Percentiles rank a stretch among this genome's conserved stretches.
These are phyloP conservation scores for Sphaerophoria taeniata DNA, from an alignment of 2,888 invertebrate species.

Conservation along the genomic window DNA sequence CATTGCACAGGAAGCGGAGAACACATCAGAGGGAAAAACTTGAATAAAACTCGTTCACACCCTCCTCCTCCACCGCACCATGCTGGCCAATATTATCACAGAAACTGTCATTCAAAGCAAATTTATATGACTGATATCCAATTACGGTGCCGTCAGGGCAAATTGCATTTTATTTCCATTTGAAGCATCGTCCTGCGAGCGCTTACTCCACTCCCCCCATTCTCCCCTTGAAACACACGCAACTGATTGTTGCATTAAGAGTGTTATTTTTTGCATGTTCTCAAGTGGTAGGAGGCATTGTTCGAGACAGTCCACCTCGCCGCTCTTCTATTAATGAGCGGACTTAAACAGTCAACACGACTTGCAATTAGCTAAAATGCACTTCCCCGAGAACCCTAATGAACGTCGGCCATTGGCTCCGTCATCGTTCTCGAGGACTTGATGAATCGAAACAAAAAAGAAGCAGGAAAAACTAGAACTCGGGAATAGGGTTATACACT, in stretches of 20 bases:
- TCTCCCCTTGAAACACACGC: constrained; percentile 34
- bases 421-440: constrained; percentile 2
- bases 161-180: constrained; percentile 76
- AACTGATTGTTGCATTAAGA: constrained; percentile 70
- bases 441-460: constrained; percentile 32
- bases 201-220: not conserved
- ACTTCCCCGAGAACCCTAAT: constrained; percentile 69
- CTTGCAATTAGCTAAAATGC: constrained; percentile 72
- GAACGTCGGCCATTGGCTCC: constrained; percentile 47
- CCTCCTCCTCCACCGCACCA: constrained; percentile 25
- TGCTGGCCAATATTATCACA: constrained; percentile 74
- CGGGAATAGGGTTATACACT: constrained; percentile 34
- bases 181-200: constrained; percentile 55
- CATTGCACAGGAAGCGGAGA: not conserved
- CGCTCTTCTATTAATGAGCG: constrained; percentile 58
- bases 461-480: not conserved
- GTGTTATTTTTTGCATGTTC: constrained; percentile 28
- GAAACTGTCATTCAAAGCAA: constrained; percentile 75
- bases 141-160: constrained; percentile 76
- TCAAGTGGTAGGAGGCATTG: not conserved
- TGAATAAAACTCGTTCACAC: constrained; percentile 1
- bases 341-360: constrained; percentile 72
- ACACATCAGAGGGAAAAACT: constrained; percentile 7
- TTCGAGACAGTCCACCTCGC: constrained; percentile 15
- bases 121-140: constrained; percentile 77